Evolutionary conservation across 1,140 invertebrate genomes (phyloP).

Genomic region (Globodera ellingtonae): DNA sequence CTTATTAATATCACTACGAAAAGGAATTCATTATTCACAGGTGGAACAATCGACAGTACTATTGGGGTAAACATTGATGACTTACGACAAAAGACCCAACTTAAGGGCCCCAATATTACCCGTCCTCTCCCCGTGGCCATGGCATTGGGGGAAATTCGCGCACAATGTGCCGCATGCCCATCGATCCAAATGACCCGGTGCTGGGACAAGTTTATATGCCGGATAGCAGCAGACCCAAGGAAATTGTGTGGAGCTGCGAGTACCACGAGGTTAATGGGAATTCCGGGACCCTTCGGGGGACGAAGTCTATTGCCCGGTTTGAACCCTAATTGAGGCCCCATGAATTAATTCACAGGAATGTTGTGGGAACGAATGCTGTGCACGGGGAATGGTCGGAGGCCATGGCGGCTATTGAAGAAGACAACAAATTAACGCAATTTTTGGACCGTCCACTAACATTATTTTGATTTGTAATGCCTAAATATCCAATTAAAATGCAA

Average conservation of each 20-base stretch:
- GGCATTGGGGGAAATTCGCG: neutral
- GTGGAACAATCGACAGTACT: conserved; percentile 58
- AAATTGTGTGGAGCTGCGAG: conserved; percentile 26
- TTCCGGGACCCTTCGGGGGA: no score
- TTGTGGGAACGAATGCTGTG: conserved; percentile 60
- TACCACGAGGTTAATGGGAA: conserved; percentile 24
- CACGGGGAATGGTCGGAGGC: conserved; percentile 19
- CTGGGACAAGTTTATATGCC: conserved; percentile 63
- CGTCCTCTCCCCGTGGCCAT: neutral
- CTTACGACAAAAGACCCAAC: conserved; percentile 31
- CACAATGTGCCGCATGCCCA: conserved; percentile 63
- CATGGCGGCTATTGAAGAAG: neutral
- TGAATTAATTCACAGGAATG: conserved; percentile 31
- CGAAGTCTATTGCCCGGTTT: no score
- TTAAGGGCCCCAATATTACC: conserved; percentile 20
- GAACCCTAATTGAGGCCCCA: neutral
- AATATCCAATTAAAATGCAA: no score
- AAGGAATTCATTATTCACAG: conserved; percentile 24
- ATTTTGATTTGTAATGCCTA: no score
- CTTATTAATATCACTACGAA: neutral
- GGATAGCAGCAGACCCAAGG: conserved; percentile 56
- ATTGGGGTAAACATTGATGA: conserved; percentile 48
- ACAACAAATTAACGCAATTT: neutral
- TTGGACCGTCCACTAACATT: no score
- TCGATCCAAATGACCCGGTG: conserved; percentile 52